Base-by-base conservation (phyloP, 2,113 vertebrate genomes). In the Circaetus cinerascens region DNA sequence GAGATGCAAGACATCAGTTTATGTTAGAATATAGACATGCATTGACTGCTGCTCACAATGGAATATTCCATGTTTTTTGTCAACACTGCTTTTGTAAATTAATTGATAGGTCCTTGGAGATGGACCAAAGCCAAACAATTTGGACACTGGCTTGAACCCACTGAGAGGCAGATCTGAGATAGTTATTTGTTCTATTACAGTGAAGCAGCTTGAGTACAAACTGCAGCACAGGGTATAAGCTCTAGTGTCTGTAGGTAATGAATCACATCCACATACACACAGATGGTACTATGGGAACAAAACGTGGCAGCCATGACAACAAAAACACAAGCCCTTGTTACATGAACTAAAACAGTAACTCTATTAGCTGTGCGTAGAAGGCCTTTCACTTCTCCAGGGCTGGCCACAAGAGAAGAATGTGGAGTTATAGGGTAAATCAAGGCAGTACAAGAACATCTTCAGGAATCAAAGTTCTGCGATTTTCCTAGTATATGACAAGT, bases 241-340 rank as follows among this genome's bases (percentile, higher is more conserved):
- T 92, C 72, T 80, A 48, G 25, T 56, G 83, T 91, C 72, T 86
- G 64, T 71, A 95, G 79, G 64, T 92, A 86, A 91, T 78, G 68
- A 95, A 97, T 95, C 76, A 67, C 92, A 79, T 68, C 48, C 73
- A 79, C 34, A 3, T 83, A 60, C 40, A 86, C 83, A 79, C 30
- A 88, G 76, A 71, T 68, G 89, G 64, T 72, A 79, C 76, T 92
- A 94, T 95, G 91, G 95, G 92, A 94, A 93, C 88, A 94, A 90
- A 97, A 96, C 1, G 32, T 86, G 82, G 88, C 90, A 92, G 71
- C 79, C 86, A 81, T 94, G 79, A 93, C 88, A 93, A 93, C 79
- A 92, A 60, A 92, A 93, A 77, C 40, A 84, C 22, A 59, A 59
- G 79, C 23, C 75, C 36, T 86, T 90, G 50, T 83, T 90, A n/a